phyloP scores from a whole-genome alignment of 2,797 vertebrate genomes.

The Helostoma temminkii region DNA sequence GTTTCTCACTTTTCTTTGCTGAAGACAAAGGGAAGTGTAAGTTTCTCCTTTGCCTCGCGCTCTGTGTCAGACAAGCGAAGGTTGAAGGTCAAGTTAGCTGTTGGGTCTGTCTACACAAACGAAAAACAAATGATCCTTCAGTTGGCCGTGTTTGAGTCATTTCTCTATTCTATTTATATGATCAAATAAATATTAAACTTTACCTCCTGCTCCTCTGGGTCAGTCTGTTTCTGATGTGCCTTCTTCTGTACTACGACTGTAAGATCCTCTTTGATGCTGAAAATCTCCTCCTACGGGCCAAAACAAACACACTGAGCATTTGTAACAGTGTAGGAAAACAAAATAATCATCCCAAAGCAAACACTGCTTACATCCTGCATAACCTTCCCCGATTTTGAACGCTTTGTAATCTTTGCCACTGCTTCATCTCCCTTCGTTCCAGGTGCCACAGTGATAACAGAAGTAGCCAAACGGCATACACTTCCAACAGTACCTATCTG shows the following conservation, averaged over 20 bases:
- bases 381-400: slow-evolving; percentile 84
- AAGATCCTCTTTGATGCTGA: slow-evolving; percentile 78
- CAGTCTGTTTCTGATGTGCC: slow-evolving; percentile 57
- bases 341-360: not conserved
- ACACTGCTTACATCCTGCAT: slow-evolving; percentile 74
- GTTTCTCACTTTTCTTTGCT: slow-evolving; percentile 87
- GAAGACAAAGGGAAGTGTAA: slow-evolving; percentile 89
- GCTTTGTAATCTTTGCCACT: slow-evolving; percentile 78
- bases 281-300: slow-evolving; percentile 79
- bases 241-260: slow-evolving; percentile 70
- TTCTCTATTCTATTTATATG: not conserved
- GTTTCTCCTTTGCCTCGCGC: slow-evolving; percentile 84
- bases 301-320: not conserved
- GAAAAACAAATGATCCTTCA: slow-evolving; percentile 3
- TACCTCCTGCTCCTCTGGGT: slow-evolving; percentile 76
- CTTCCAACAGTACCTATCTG: slow-evolving; percentile 76
- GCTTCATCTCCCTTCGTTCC: slow-evolving; percentile 61
- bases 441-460: slow-evolving; percentile 77
- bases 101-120: slow-evolving; percentile 81
- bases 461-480: slow-evolving; percentile 81
- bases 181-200: not conserved
- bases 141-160: not conserved
- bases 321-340: not conserved
- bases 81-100: slow-evolving; percentile 88
- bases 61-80: slow-evolving; percentile 87